Percentiles rank a stretch among this genome's conserved stretches.
Conservation (phyloP, 2,113 vertebrate species). For the Hippoglossus stenolepis region DNA sequence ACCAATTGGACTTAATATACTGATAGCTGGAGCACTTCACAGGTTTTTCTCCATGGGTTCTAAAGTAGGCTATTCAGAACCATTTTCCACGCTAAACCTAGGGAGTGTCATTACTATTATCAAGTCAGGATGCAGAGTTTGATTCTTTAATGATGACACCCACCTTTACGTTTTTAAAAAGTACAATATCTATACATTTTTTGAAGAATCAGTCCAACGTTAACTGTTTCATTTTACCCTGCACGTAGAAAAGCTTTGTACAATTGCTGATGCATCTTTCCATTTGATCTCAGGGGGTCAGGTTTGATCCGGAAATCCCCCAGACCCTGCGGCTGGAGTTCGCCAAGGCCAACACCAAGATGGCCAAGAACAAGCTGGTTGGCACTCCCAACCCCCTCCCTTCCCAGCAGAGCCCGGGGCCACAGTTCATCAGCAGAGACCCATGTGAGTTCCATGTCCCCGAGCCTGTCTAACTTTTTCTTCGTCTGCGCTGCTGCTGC, state of each 20-base stretch:
- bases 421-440: slow-evolving; percentile 96
- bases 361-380: slow-evolving; percentile 98
- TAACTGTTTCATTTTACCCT: not conserved
- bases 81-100: too few species aligned
- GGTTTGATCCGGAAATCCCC: slow-evolving; percentile 97
- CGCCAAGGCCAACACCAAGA: slow-evolving; percentile 98
- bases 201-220: not conserved
- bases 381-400: slow-evolving; percentile 94
- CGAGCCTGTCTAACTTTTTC: slow-evolving; percentile 19
- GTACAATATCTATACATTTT: too few species aligned
- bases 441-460: slow-evolving; percentile 89
- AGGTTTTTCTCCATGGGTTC: too few species aligned
- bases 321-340: slow-evolving; percentile 97
- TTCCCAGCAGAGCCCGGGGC: slow-evolving; percentile 92
- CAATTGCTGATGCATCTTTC: slow-evolving; percentile 27
- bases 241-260: not conserved
- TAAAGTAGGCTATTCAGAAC: too few species aligned
- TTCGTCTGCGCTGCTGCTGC: slow-evolving; percentile 3
- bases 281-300: slow-evolving; percentile 87
- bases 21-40: too few species aligned
- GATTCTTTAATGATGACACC: too few species aligned
- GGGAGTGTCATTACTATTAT: too few species aligned
- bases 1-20: too few species aligned
- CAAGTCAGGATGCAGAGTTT: too few species aligned
- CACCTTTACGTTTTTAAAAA: too few species aligned